Base-by-base conservation (phyloP, 1,140 invertebrate genomes). In the Littorina saxatilis region DNA sequence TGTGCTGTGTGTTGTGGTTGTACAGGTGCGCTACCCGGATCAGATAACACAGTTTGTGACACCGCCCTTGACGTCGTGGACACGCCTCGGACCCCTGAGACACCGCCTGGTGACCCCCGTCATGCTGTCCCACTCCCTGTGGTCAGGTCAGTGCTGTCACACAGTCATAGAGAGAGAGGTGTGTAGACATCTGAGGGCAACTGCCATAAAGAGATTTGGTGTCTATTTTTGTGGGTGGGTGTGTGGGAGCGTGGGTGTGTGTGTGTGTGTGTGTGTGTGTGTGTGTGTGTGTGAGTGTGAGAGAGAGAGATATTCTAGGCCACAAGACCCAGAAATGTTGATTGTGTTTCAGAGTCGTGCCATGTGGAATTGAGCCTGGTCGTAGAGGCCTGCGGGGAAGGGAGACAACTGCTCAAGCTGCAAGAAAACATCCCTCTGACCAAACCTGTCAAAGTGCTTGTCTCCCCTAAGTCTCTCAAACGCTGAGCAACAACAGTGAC, bases 361-460 rank as follows among this genome's bases (percentile, higher is more conserved):
- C 81, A 84, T 70, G 86, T 91, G 20, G 88, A 91, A 63, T 63
- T 91, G 7, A 84, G 84, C 37, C 68, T 91, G 47, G 87, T 88
- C 23, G 40, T 89, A 68, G 80, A 85, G 27, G 63, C 76, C 35
- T 39, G 83, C 40, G 70, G 76, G 39, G 77, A 83, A 37, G 80
- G 61, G 40, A 82, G 79, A 58, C 83, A 81, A 74, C 77, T 70
- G 35, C 43, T 74, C n/a, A 82, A 80, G 81, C 83, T 63, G 52
- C 82, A 78, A 58, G 85, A 61, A 47, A 83, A 81, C 2, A 94
- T 98, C 80, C 96, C 98, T 88, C 92, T 99, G 2, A 97, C 97
- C 89, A 96, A 97, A 89, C 96, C 97, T 20, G 96, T 97, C 0
- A 96, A 97, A 91, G 95, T 98, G n/a, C 95, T 96, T 40, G 96